phyloP scores from a whole-genome alignment of 2,797 vertebrate species.

The Sebastes wilsoni region DNA sequence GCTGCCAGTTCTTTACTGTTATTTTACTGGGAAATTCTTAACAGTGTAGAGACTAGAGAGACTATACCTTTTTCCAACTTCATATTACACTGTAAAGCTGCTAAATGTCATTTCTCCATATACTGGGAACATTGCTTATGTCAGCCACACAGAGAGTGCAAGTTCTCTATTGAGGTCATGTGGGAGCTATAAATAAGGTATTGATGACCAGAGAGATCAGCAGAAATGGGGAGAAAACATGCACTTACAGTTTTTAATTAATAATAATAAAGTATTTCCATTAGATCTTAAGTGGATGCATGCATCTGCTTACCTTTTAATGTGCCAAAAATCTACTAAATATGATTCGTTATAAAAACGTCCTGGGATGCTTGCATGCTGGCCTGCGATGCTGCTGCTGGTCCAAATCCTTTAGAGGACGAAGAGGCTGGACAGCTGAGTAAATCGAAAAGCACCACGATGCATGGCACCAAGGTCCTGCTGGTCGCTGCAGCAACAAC shows the following conservation, averaged over 20 bases:
- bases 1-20: too few species aligned
- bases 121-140: not conserved
- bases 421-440: slow-evolving; percentile 31
- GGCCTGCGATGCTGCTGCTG: slow-evolving; percentile 30
- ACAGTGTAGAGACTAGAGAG: too few species aligned
- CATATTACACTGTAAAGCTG: not conserved
- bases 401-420: slow-evolving; percentile 35
- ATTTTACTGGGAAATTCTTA: too few species aligned
- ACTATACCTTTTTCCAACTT: not conserved
- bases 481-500: slow-evolving; percentile 8
- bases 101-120: not conserved
- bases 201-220: slow-evolving; percentile 19
- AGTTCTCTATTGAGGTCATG: slow-evolving; percentile 47
- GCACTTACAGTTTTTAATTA: not conserved
- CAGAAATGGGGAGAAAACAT: not conserved
- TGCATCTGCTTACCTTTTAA: slow-evolving; percentile 55
- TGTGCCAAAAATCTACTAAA: slow-evolving; percentile 16
- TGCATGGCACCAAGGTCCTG: slow-evolving; percentile 18
- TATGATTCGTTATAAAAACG: slow-evolving; percentile 24
- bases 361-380: slow-evolving; percentile 49
- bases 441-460: slow-evolving; percentile 12
- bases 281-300: not conserved
- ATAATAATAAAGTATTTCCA: not conserved
- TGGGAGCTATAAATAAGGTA: slow-evolving; percentile 49
- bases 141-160: slow-evolving; percentile 7